Evolutionary conservation across 2,888 invertebrate genomes (phyloP).

Genomic region (Halictus quadricinctus): DNA sequence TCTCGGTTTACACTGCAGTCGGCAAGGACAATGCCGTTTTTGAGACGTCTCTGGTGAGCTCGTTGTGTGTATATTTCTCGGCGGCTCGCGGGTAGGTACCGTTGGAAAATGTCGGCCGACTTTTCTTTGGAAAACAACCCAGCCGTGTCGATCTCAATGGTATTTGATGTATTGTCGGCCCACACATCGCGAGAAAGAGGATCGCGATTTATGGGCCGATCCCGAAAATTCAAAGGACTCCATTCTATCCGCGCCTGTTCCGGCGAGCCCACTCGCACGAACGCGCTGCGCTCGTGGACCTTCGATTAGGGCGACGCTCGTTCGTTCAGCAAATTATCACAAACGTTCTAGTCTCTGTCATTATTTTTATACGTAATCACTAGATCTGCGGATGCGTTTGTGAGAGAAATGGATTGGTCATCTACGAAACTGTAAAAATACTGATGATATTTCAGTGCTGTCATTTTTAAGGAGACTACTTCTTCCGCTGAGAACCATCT

Average conservation of each 20-base stretch:
- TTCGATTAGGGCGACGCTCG: neutral
- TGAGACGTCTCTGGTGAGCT: neutral
- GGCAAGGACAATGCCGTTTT: constrained; percentile 4
- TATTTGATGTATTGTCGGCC: neutral
- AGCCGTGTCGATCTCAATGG: neutral
- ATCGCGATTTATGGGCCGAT: neutral
- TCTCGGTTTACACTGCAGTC: neutral
- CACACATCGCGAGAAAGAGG: neutral
- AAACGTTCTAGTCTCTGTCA: too few relatives aligned
- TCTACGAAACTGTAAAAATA: too few relatives aligned
- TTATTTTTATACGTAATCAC: too few relatives aligned
- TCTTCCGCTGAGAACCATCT: too few relatives aligned
- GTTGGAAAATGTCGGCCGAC: constrained; percentile 4
- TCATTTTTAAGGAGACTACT: too few relatives aligned
- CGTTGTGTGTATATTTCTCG: neutral
- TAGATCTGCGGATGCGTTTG: too few relatives aligned
- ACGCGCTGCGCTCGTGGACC: neutral
- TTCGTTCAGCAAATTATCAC: too few relatives aligned
- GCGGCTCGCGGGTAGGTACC: neutral
- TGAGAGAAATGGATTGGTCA: too few relatives aligned
- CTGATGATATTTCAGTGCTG: too few relatives aligned
- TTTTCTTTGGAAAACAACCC: constrained; percentile 13
- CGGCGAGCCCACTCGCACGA: neutral
- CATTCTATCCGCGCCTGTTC: neutral
- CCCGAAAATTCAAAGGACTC: neutral